Conservation (phyloP, 53 echinoderm and acorn worm genomes). For the Mesocentrotus franciscanus region DNA sequence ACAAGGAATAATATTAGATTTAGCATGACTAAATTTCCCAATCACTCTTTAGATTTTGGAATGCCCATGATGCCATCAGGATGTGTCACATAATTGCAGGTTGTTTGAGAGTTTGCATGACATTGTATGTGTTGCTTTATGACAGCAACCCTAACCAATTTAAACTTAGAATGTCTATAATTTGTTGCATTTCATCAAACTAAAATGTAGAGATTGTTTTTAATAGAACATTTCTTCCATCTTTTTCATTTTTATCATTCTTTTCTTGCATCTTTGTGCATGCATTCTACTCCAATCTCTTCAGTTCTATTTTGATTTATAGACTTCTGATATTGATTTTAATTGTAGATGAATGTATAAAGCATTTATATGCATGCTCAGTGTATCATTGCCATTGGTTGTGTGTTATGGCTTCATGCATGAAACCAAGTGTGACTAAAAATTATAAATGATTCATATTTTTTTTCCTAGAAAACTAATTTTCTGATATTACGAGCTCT, state of each 20-base stretch:
- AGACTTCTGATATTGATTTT: not conserved
- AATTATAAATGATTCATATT: not conserved
- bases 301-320: not conserved
- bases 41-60: no score
- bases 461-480: not conserved
- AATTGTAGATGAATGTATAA: not conserved
- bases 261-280: not conserved
- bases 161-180: not conserved
- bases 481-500: not conserved
- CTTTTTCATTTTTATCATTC: not conserved
- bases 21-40: no score
- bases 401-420: not conserved
- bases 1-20: no score
- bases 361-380: not conserved
- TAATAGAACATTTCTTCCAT: not conserved
- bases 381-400: not conserved
- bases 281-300: not conserved
- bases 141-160: not conserved
- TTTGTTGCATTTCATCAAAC: not conserved
- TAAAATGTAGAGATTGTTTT: not conserved
- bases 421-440: slow-evolving; percentile 44
- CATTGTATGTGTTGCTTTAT: not conserved
- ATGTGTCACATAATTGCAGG: no score
- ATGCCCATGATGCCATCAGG: no score
- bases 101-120: not conserved